phyloP scores from a whole-genome alignment of 2,797 vertebrate species.

The Micrastur ruficollis region DNA sequence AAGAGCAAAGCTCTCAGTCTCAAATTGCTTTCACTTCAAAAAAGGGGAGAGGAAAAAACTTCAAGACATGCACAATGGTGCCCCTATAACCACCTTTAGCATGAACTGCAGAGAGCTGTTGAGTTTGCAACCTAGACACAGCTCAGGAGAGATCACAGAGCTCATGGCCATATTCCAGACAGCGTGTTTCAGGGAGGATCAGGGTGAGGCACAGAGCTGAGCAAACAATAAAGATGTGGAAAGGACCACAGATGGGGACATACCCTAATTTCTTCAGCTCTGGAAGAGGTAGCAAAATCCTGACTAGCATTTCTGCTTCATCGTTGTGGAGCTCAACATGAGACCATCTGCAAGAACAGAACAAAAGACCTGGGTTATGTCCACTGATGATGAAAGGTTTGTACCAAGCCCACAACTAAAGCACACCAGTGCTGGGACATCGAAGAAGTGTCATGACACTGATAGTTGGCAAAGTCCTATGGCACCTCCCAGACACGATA shows the following conservation, averaged over 20 bases:
- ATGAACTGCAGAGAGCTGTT: not conserved
- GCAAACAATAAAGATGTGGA: not conserved
- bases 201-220: not conserved
- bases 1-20: not conserved
- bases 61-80: not conserved
- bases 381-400: not conserved
- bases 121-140: not conserved
- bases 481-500: not conserved
- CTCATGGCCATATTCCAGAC: not conserved
- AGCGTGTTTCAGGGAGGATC: not conserved
- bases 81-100: not conserved
- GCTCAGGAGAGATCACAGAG: not conserved
- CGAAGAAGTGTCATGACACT: not conserved
- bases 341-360: slow-evolving; percentile 76
- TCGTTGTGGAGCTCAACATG: slow-evolving; percentile 65
- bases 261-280: slow-evolving; percentile 83
- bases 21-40: not conserved
- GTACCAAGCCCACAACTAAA: not conserved
- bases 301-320: slow-evolving; percentile 71
- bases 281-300: slow-evolving; percentile 68
- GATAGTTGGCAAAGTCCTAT: not conserved
- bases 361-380: not conserved
- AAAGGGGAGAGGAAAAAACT: not conserved
- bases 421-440: not conserved
- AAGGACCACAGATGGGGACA: not conserved